Base-by-base conservation (phyloP, 2,888 invertebrate genomes). In the Dusona sp. region DNA sequence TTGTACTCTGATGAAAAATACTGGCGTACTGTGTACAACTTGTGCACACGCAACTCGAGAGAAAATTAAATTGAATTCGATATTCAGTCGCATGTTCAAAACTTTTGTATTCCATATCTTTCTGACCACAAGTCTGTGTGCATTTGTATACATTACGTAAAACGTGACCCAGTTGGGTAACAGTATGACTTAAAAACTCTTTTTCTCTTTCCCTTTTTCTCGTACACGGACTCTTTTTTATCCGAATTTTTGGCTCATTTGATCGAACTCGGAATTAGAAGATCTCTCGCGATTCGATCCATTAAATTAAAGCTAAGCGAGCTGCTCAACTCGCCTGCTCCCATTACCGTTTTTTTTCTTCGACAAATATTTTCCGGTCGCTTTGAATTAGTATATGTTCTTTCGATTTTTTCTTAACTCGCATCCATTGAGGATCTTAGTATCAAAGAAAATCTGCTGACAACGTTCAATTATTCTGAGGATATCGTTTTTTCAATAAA, bases 61-160 rank as follows among this genome's bases (percentile, higher is more conserved):
- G 70, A 83, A 86, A 83, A 73, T 77, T 73, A 67, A 72, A 86
- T 86, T 80, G 73, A 67, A 86, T 86, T 86, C 77, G 86, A 79
- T 83, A 67, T 73, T 83, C 57, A 73, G 80, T 77, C 77, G 77
- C 22, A 25, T 61, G 57, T 61, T 61, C 6, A 16, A 61, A 61
- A 61, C 16, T 61, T 61, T 61, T 61, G 75, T 82, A 72, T 83
- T 64, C 25, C 51, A 57, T 22, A 45, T 45, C 42, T 75, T 68
- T 83, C 83, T 72, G 54, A 36, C 38, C 64, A 72, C 54, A 13
- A 25, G 70, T 75, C 64, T 48, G 64, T 74, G 51, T 54, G 54
- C 29, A 45, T 75, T n/a, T n/a, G 13, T 42, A 42, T 11, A 48
- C 48, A 65, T 57, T 64, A 72, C 65, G 64, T 67, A 57, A 16